Evolutionary conservation across 2,113 vertebrate genomes (phyloP), one percentile per base, ranked within the genome.

Genomic region (Pedionomus torquatus): DNA sequence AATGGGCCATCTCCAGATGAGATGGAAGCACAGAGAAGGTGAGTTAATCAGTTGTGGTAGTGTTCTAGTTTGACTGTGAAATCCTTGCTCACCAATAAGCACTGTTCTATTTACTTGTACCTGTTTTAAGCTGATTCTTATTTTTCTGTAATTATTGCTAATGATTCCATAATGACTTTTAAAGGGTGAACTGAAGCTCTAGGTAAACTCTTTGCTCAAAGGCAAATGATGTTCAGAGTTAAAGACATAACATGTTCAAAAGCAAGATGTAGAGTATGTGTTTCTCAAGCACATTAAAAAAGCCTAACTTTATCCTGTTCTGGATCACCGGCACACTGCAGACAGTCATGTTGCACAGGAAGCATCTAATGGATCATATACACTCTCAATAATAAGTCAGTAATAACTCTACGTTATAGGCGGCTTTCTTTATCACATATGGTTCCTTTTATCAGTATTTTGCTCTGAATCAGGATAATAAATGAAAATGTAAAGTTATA

Each of bases 1-100:
- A 99, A 99, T 98, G 99, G 99, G 93, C 99, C 99, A 18, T 99
- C 99, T 79, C 98, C 99, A 51, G 99, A 99, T 55, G 99, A 99
- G 95, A 98, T 98, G 97, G 99, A 99, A 96, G 98, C 98, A 79
- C 99, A 99, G 95, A 99, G 99, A 98, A 99, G 99, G 99, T 99
- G 41, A 76, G 80, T 87, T 75, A 16, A 58, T 58, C 23, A 41
- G 11, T 69, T 82, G 5, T 18, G 17, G 17, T n/a, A 41, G 44
- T 13, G 41, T 66, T 79, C 57, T 87, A 4, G 30, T 60, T 65
- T 83, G 30, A 60, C 33, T 5, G 2, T 78, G 35, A 64, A 64
- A 37, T 61, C 24, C 70, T 52, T 90, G 57, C 23, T 85, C 30
- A 69, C 19, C 48, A 48, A 8, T 21, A 24, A 80, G 52, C 44